phyloP scores from a whole-genome alignment of 2,797 vertebrate species.

The Sebastes oblongus region DNA sequence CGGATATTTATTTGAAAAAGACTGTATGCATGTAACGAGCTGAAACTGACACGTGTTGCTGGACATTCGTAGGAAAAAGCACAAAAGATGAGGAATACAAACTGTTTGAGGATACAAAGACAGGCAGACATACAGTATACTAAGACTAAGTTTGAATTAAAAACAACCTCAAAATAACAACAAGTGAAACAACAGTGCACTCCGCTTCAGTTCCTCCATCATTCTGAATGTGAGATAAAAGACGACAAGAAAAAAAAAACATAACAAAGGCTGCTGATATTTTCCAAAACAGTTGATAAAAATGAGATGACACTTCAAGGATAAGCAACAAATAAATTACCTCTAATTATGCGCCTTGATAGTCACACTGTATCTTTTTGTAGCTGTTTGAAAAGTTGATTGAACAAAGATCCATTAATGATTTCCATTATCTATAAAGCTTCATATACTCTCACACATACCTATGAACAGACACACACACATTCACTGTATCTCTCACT shows the following conservation, averaged over 20 bases:
- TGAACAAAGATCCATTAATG: not conserved
- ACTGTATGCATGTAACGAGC: too few relatives aligned
- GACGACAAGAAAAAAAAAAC: not conserved
- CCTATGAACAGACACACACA: not conserved
- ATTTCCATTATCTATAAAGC: not conserved
- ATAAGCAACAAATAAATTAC: not conserved
- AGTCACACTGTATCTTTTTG: not conserved
- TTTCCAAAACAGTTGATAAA: not conserved
- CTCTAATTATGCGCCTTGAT: not conserved
- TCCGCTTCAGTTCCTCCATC: not conserved
- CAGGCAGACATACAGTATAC: not conserved
- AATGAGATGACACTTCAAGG: not conserved
- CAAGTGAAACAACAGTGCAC: not conserved
- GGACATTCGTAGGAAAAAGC: not conserved
- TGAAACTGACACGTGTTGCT: not conserved
- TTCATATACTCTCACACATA: not conserved
- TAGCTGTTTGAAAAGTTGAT: not conserved
- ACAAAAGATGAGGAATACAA: too few relatives aligned
- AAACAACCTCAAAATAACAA: not conserved
- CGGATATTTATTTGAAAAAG: too few relatives aligned
- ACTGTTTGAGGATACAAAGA: too few relatives aligned
- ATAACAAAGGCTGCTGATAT: not conserved
- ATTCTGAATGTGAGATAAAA: not conserved
- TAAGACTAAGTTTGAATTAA: not conserved
- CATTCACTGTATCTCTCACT: not conserved